phyloP scores from a whole-genome alignment of 2,113 vertebrate genomes.

The Trematocara macrostoma region DNA sequence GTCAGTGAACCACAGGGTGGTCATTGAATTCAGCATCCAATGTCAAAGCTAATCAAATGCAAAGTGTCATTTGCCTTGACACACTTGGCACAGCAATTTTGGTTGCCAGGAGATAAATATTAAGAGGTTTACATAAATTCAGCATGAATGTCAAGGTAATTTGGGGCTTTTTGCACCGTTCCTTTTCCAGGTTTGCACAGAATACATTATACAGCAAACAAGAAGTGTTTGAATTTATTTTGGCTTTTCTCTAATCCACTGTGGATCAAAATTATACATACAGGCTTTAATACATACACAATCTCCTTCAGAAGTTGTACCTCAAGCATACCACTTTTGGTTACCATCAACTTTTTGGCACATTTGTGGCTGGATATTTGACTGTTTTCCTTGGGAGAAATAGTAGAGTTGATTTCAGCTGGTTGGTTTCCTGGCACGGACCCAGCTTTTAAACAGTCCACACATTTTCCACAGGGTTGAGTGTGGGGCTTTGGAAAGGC shows the following conservation, averaged over 20 bases:
- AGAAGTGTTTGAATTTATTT: background rate
- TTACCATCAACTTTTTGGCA: background rate
- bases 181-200: background rate
- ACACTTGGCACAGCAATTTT: background rate
- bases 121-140: background rate
- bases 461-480: background rate
- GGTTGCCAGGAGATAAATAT: background rate
- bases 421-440: background rate
- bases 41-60: rapidly evolving
- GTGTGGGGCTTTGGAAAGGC: background rate
- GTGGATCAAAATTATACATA: background rate
- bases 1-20: background rate
- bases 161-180: background rate
- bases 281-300: background rate
- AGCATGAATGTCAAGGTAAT: background rate
- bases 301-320: background rate
- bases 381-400: background rate
- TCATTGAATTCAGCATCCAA: background rate
- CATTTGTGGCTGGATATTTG: background rate
- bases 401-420: background rate
- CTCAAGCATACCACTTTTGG: background rate
- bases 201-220: background rate
- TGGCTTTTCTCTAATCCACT: background rate
- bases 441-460: background rate
- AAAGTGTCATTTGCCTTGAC: background rate